Percentiles rank a stretch among this genome's conserved stretches.
These are phyloP conservation scores for Formicarius rufipectus DNA, from an alignment of 2,113 vertebrate species.

Conservation along the genomic window DNA sequence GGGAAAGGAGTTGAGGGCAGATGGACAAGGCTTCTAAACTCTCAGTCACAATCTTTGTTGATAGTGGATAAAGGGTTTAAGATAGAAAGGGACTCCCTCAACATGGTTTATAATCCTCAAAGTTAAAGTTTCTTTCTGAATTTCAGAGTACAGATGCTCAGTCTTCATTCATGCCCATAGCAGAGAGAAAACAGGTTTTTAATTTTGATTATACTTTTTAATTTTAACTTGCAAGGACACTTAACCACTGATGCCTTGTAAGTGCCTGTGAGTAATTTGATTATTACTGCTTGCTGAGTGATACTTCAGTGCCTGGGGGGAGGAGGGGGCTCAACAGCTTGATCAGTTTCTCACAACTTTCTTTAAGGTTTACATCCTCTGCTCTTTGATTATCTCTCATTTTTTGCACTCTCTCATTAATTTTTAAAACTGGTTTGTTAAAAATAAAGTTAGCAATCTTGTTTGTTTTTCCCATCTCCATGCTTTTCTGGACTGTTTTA, in stretches of 20 bases:
- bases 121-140: neutral
- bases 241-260: neutral
- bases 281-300: neutral
- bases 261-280: neutral
- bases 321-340: neutral
- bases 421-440: neutral
- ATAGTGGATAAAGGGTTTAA: neutral
- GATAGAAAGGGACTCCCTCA: neutral
- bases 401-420: neutral
- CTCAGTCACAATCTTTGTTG: neutral
- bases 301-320: neutral
- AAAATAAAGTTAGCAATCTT: neutral
- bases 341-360: neutral
- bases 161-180: neutral
- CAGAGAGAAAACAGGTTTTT: neutral
- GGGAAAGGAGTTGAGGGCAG: neutral
- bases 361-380: neutral
- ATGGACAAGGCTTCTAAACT: fast-evolving
- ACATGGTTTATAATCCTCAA: neutral
- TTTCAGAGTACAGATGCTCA: neutral
- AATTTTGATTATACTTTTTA: no score
- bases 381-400: neutral
- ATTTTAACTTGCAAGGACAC: fast-evolving
- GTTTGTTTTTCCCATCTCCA: neutral
- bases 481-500: neutral